phyloP scores from a whole-genome alignment of 2,888 invertebrate genomes.

The Nephrotoma guestfalica region DNA sequence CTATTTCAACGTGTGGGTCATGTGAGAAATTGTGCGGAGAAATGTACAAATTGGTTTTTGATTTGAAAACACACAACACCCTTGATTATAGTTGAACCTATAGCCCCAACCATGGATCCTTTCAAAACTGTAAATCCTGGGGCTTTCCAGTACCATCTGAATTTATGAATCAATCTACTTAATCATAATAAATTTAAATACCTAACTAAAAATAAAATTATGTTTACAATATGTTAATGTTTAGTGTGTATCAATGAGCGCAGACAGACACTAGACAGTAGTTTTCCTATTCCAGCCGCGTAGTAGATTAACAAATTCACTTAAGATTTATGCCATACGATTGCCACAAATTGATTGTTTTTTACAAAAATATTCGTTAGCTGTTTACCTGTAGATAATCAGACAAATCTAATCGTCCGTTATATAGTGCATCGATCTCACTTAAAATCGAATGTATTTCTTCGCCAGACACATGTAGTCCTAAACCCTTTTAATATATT shows the following conservation, averaged over 20 bases:
- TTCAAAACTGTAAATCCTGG: too few relatives aligned
- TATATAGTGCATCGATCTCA: constrained; percentile 72
- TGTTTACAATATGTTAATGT: neutral
- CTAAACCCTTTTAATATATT: constrained; percentile 38
- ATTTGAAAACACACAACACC: too few relatives aligned
- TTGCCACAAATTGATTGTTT: neutral
- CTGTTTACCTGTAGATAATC: constrained; percentile 74
- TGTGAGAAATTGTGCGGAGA: too few relatives aligned
- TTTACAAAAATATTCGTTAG: neutral
- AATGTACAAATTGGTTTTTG: too few relatives aligned
- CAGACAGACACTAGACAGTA: neutral
- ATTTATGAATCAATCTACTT: neutral
- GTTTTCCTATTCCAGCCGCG: neutral
- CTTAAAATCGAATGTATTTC: constrained; percentile 67
- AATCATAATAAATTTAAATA: neutral
- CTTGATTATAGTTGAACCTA: too few relatives aligned
- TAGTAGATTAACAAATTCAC: neutral
- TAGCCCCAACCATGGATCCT: too few relatives aligned
- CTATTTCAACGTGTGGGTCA: too few relatives aligned
- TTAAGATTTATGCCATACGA: neutral
- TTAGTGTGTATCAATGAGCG: neutral
- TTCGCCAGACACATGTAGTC: constrained; percentile 44
- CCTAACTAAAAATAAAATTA: neutral
- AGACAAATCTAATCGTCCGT: constrained; percentile 74
- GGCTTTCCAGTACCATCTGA: too few relatives aligned